These are phyloP conservation scores for Thryonomys swinderianus DNA, from an alignment of 2,113 vertebrate species.

Conservation along the genomic window DNA sequence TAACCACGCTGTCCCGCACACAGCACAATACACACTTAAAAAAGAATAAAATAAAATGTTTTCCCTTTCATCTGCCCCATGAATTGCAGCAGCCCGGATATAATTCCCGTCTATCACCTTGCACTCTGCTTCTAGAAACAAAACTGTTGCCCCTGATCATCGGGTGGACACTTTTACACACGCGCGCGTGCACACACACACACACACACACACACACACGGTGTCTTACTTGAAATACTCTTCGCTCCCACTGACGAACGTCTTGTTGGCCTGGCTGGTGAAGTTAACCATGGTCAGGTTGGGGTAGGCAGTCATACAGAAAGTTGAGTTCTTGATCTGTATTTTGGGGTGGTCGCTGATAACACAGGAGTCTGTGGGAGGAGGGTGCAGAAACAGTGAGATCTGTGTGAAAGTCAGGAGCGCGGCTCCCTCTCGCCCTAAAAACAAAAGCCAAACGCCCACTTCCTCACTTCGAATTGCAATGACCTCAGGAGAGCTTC, in stretches of 20 bases:
- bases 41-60: background rate
- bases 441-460: background rate
- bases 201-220: background rate
- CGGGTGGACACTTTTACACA: background rate
- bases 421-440: fast-evolving
- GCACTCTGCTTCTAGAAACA: background rate
- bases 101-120: background rate
- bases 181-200: background rate
- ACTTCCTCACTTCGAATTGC: too few relatives aligned
- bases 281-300: conserved; percentile 94
- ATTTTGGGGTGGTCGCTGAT: conserved; percentile 92
- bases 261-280: conserved; percentile 93
- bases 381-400: background rate
- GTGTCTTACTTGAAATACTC: conserved; percentile 98
- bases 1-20: background rate
- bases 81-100: background rate
- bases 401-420: background rate
- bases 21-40: background rate
- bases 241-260: conserved; percentile 97
- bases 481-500: too few relatives aligned
- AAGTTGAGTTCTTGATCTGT: conserved; percentile 95
- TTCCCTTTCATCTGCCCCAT: background rate
- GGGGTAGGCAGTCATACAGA: conserved; percentile 95
- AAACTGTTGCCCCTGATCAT: background rate
- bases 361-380: conserved; percentile 93